Percentiles rank a stretch among this genome's conserved stretches.
Conservation (phyloP, 2,113 vertebrate genomes). For the Datnioides undecimradiatus region DNA sequence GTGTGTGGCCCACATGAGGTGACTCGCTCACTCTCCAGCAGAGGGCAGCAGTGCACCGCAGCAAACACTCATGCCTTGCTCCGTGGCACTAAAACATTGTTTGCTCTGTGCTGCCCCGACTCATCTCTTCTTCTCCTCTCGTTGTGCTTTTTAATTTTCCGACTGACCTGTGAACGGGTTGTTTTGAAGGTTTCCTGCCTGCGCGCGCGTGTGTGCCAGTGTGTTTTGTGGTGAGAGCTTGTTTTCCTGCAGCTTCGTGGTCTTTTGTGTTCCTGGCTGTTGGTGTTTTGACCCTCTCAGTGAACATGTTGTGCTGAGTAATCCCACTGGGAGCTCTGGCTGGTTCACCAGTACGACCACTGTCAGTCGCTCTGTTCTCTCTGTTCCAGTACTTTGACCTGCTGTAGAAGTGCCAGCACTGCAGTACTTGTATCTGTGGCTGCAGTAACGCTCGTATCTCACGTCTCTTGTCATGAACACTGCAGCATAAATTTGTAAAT, state of each 20-base stretch:
- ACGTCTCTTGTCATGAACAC: no score
- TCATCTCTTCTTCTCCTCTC: slow-evolving; percentile 69
- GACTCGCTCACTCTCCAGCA: slow-evolving; percentile 70
- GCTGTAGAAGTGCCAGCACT: not conserved
- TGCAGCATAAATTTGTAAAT: no score
- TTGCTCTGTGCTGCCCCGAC: slow-evolving; percentile 70
- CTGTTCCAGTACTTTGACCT: not conserved
- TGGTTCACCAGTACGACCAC: not conserved
- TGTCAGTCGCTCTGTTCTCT: no score
- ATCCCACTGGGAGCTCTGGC: slow-evolving; percentile 67
- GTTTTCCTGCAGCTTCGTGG: slow-evolving; percentile 73
- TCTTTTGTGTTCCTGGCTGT: slow-evolving; percentile 81
- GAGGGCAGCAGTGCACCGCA: slow-evolving; percentile 73
- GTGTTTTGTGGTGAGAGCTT: slow-evolving; percentile 53
- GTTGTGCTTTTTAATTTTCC: slow-evolving; percentile 69
- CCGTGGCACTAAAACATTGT: slow-evolving; percentile 76
- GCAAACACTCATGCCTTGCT: slow-evolving; percentile 73
- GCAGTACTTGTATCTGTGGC: not conserved
- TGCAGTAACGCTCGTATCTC: no score
- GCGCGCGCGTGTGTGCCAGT: slow-evolving; percentile 19
- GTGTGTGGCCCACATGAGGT: slow-evolving; percentile 73
- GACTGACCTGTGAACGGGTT: slow-evolving; percentile 62
- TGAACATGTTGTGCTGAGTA: slow-evolving; percentile 45
- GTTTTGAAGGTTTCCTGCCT: slow-evolving; percentile 49
- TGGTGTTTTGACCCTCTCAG: slow-evolving; percentile 63